phyloP scores from a whole-genome alignment of 2,797 vertebrate species.

The Pteropus rufus region DNA sequence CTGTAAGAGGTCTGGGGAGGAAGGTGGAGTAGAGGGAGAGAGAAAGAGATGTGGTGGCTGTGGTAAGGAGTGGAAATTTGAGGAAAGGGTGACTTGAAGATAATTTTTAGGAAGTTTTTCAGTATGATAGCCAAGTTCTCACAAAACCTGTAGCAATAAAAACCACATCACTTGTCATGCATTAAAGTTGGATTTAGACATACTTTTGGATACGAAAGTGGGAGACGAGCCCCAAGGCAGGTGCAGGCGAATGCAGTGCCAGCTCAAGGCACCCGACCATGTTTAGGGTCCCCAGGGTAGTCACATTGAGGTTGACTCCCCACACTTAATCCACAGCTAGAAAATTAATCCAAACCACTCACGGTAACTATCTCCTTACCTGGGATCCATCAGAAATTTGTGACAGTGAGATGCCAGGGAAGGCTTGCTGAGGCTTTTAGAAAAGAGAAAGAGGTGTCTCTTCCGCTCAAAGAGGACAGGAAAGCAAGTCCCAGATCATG shows the following conservation, averaged over 20 bases:
- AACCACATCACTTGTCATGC: neutral
- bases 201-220: neutral
- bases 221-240: neutral
- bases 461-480: neutral
- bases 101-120: constrained; percentile 42
- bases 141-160: neutral
- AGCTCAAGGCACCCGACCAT: neutral
- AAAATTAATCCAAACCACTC: neutral
- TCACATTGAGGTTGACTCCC: neutral
- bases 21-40: neutral
- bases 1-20: neutral
- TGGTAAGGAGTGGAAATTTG: neutral
- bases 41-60: neutral
- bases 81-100: neutral
- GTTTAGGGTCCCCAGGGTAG: neutral
- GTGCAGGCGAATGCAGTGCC: neutral
- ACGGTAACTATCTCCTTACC: neutral
- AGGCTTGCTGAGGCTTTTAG: neutral
- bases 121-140: neutral
- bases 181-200: neutral
- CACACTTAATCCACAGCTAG: neutral
- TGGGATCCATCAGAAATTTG: neutral
- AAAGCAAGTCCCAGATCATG: neutral
- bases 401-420: neutral
- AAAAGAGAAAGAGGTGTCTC: neutral